Percentiles rank a stretch among this genome's conserved stretches.
Evolutionary conservation across 2,888 invertebrate species (phyloP).

Genomic region (Ligdia adustata): DNA sequence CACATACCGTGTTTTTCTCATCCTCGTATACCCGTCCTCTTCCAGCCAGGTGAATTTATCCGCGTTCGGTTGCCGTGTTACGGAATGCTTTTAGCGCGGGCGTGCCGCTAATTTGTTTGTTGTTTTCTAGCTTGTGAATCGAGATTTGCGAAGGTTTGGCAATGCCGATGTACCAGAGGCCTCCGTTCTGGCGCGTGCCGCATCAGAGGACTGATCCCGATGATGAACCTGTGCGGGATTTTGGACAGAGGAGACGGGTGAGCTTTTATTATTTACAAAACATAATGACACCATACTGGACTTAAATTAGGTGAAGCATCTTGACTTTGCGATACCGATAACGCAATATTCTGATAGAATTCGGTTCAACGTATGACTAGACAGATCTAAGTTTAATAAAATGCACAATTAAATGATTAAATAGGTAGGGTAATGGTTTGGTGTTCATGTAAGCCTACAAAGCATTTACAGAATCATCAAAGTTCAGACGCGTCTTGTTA

Average conservation of each 20-base stretch:
- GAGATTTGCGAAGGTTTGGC: slow-evolving; percentile 33
- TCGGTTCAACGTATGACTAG: too few species aligned
- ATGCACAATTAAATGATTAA: too few species aligned
- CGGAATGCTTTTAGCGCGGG: slow-evolving; percentile 27
- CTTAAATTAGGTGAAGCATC: too few species aligned
- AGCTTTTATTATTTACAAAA: slow-evolving; percentile 25
- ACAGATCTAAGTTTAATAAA: too few species aligned
- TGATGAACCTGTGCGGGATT: slow-evolving; percentile 58
- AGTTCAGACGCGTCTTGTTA: too few species aligned
- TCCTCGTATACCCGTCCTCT: slow-evolving; percentile 46
- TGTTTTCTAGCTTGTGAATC: slow-evolving; percentile 41
- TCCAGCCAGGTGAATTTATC: slow-evolving; percentile 62
- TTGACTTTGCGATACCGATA: too few species aligned
- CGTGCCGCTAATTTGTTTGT: slow-evolving; percentile 30
- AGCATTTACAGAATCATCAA: too few species aligned
- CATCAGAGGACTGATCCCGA: slow-evolving; percentile 73
- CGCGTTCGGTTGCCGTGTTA: slow-evolving; percentile 30
- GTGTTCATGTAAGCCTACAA: too few species aligned
- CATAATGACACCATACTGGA: too few species aligned
- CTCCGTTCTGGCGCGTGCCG: slow-evolving; percentile 86
- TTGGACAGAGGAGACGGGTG: slow-evolving; percentile 56
- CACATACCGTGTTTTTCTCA: slow-evolving; percentile 48
- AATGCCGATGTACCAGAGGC: slow-evolving; percentile 85
- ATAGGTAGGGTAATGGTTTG: too few species aligned
- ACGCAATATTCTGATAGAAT: too few species aligned